Evolutionary conservation across 2,888 invertebrate genomes (phyloP).

Genomic region (Ichneumoninae sp.): DNA sequence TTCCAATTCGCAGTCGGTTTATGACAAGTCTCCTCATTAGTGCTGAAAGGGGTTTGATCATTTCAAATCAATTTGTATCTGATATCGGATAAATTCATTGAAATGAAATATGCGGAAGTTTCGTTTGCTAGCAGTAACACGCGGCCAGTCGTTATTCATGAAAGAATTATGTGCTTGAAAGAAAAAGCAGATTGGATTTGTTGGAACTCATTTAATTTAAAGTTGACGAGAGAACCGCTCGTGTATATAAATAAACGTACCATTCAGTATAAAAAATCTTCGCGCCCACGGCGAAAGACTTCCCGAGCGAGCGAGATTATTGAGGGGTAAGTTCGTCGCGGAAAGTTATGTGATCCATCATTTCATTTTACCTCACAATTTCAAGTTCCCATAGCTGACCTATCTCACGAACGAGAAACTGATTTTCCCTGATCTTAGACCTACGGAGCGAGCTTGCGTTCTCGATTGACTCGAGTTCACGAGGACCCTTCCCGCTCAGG

Average conservation of each 20-base stretch:
- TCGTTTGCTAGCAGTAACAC: background rate
- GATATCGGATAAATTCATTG: background rate
- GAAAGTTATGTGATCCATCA: slow-evolving; percentile 61
- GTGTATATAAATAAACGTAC: background rate
- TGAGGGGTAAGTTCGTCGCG: slow-evolving; percentile 10
- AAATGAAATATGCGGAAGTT: background rate
- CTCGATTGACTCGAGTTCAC: slow-evolving; percentile 1
- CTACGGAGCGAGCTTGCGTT: background rate
- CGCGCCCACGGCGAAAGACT: background rate
- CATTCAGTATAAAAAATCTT: slow-evolving; percentile 11
- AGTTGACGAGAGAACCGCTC: background rate
- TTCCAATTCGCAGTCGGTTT: background rate
- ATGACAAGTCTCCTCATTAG: background rate
- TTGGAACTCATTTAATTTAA: background rate
- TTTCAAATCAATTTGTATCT: background rate
- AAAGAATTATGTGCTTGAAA: slow-evolving; percentile 2
- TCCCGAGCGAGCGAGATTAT: background rate
- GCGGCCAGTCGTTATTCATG: slow-evolving; percentile 21
- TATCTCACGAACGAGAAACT: slow-evolving; percentile 21
- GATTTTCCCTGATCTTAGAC: slow-evolving; percentile 40
- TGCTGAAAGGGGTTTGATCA: background rate
- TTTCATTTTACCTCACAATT: slow-evolving; percentile 47
- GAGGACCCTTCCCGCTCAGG: background rate
- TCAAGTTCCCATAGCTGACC: slow-evolving; percentile 44
- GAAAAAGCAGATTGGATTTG: slow-evolving; percentile 28